Percentiles rank a stretch among this genome's conserved stretches.
phyloP scores from a whole-genome alignment of 2,113 vertebrate species.

The Rutilus rutilus region DNA sequence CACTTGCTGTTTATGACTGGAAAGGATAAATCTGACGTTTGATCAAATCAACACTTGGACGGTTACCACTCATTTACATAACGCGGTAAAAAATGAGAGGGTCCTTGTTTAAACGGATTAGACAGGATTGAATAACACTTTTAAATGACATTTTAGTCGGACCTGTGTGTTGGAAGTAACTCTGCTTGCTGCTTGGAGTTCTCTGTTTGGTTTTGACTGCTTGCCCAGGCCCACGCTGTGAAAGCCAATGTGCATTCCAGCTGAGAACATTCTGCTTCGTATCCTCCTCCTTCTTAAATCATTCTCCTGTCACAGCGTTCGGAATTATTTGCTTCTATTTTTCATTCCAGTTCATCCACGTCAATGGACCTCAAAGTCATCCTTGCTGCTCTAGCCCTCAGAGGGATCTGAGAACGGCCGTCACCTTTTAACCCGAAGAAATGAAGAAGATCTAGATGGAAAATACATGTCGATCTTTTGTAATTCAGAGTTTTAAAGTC shows the following conservation, averaged over 20 bases:
- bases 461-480: not conserved
- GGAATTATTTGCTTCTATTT: slow-evolving; percentile 41
- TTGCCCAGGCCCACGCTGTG: slow-evolving; percentile 45
- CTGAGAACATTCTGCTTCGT: slow-evolving; percentile 73
- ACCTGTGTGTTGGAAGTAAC: slow-evolving; percentile 1
- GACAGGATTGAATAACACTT: not conserved
- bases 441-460: not conserved
- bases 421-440: not conserved
- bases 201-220: slow-evolving; percentile 32
- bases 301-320: slow-evolving; percentile 69
- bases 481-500: not conserved
- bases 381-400: not conserved
- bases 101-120: not conserved
- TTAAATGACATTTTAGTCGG: not conserved
- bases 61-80: not conserved
- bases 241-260: slow-evolving; percentile 71
- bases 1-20: slow-evolving; percentile 36
- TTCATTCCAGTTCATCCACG: slow-evolving; percentile 26
- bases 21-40: not conserved
- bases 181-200: slow-evolving; percentile 30
- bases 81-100: not conserved
- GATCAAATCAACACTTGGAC: not conserved
- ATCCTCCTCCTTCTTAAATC: slow-evolving; percentile 70
- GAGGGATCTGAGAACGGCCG: not conserved
- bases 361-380: not conserved